Base-by-base conservation (phyloP, 2,888 invertebrate species). In the Oxycera nigricornis region DNA sequence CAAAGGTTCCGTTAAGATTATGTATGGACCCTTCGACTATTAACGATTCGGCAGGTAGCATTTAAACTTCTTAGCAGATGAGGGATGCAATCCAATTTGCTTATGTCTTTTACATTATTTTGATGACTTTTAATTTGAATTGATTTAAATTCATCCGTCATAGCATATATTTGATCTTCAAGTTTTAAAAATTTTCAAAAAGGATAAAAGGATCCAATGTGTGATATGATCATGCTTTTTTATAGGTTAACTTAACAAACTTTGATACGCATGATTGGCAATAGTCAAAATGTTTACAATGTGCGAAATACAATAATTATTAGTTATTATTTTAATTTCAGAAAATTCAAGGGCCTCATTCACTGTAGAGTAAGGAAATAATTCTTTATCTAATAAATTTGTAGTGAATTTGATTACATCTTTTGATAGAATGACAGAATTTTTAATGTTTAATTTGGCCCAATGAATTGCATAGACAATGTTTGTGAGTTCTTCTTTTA, bases 61-160 rank as follows among this genome's bases (percentile, higher is more conserved):
- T 24, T 39, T 6, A 22, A 9, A 14, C 65, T 39, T 1, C n/a
- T 65, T 14, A 65, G 41, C 7, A 65, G 22, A 41, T 65, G 28
- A 3, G 65, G 39, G 24, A 65, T 65, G 65, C 65, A 65, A 24
- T 24, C 35, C 6, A 26, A n/a, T 22, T 39, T 41, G 20, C 41
- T 65, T 39, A 41, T 65, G n/a, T 65, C 41, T 39, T 24, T 26
- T 41, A 65, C 2, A 24, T 39, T 11, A 11, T 65, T 24, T 65
- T 39, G 11, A n/a, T 65, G 39, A 41, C 65, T 7, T 24, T 9
- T n/a, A 65, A 39, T 22, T 41, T 39, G 30, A 20, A n/a, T n/a
- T 17, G 35, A 11, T 35, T 65, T 65, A 39, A 22, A 65, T 6
- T 55, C 24, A n/a, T 35, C 9, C 4, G 39, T 30, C 20, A 62